Base-by-base conservation (phyloP, 2,888 invertebrate species). In the Andrena haemorrhoa region DNA sequence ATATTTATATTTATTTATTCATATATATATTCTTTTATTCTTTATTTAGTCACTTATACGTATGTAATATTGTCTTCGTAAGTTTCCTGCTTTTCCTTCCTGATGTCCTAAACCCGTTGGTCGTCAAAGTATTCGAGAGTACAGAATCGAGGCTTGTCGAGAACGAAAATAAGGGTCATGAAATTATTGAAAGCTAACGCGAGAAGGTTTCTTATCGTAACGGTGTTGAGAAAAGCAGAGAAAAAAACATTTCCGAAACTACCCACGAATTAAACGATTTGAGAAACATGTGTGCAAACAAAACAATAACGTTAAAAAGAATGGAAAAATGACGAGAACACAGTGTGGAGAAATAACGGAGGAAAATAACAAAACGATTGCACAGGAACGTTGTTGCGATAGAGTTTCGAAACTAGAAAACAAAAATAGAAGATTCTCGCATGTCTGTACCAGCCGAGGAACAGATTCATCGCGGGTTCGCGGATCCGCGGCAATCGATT, bases 391-490 rank as follows among this genome's bases (percentile, higher is more conserved):
- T 72, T 72, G 60, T 75, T 47, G 58, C 49, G 56, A 73, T 72
- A 61, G 63, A 71, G 56, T 35, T 23, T 68, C 31, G 65, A 80
- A 80, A 75, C 58, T 73, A 81, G 63, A 60, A 76, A 84, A 83
- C 77, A 78, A 75, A 76, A 81, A 73, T 79, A 75, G 72, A 73
- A 73, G 69, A 75, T 80, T 76, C 79, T 80, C 83, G 75, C 75
- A 69, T 65, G 80, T 78, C 74, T 79, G 76, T 81, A 58, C 70
- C 73, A 69, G 75, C 79, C 75, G 66, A 86, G 84, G 83, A 87
- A 89, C 85, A 89, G 88, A 90, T 85, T 86, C 86, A 88, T 86
- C 85, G 88, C 89, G 87, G 89, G 82, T 83, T 87, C 88, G 86
- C 83, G 80, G 68, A 81, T 70, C 61, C 76, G 80, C 75, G 63